A percentile compares a stretch with the other conserved stretches of the same genome.
These are phyloP conservation scores for Oreohelix idahoensis DNA, from an alignment of 1,140 invertebrate genomes.

Conservation along the genomic window DNA sequence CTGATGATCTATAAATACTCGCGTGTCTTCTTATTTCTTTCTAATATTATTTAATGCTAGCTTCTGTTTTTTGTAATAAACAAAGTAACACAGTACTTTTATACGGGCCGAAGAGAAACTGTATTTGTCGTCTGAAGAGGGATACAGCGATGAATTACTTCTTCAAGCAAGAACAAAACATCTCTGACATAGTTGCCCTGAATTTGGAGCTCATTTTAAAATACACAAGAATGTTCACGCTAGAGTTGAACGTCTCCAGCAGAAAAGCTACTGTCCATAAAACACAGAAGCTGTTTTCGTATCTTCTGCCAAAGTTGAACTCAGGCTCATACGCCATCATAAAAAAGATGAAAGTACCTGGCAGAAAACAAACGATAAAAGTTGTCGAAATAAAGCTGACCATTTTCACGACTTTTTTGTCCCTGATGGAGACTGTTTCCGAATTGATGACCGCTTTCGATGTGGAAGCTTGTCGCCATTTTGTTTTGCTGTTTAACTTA, in stretches of 20 bases:
- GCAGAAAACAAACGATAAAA: not conserved
- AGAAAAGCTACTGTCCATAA: not conserved
- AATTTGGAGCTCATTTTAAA: not conserved
- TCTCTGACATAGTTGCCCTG: not conserved
- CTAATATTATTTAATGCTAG: no score
- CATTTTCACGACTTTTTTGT: slow-evolving; percentile 8
- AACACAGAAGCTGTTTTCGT: not conserved
- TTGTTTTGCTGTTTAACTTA: not conserved
- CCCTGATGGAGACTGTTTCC: not conserved
- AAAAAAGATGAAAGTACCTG: not conserved
- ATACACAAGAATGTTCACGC: slow-evolving; percentile 4
- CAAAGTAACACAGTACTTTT: no score
- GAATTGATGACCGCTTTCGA: not conserved
- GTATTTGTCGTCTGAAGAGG: no score
- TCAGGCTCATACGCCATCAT: not conserved
- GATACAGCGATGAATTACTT: no score
- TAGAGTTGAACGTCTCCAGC: slow-evolving; percentile 3
- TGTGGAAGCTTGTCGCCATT: slow-evolving; percentile 15
- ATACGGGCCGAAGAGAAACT: no score
- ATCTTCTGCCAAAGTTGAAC: not conserved
- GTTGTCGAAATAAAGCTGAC: slow-evolving; percentile 1
- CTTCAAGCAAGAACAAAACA: not conserved
- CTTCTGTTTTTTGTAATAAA: no score
- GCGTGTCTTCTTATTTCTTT: no score
- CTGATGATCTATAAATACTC: no score